Evolutionary conservation across 2,113 vertebrate genomes (phyloP), one percentile per base, ranked within the genome.

Genomic region (Hiodon alosoides): DNA sequence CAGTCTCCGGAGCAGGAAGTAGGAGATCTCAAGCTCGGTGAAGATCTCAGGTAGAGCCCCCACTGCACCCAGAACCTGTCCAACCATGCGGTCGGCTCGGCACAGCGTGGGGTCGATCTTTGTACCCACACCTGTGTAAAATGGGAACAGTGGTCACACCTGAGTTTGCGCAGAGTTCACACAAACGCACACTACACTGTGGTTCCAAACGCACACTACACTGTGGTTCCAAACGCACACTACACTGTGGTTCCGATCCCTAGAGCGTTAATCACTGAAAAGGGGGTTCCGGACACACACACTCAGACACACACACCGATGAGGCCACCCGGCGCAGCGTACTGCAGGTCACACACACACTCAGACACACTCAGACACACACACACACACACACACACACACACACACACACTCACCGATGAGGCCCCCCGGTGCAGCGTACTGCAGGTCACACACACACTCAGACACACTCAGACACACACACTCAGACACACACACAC

Each of bases 101-200:
- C 97, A 99, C 82, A 99, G 85, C 2, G 97, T 99, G 4, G 97
- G 97, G 83, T 99, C 97, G 50, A 98, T 99, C 86, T 99, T 98
- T 0, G 97, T 99, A 81, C 97, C 97, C 79, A 98, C 97, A 83
- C 97, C 97, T 99, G 81, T 17, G 68, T 54, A 48, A 67, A 46
- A 79, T 10, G 17, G 47, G 5, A 59, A 31, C 16, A 2, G 0
- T 54, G 17, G 46, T 57, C 13, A 67, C 67, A 52, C n/a, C 51
- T 53, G n/a, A n/a, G 47, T 4, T 8, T 31, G 46, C 5, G 3
- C 6, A 64, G 7, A 31, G 16, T 8, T 7, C 61, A 61, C 59
- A 61, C 2, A 16, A 2, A 31, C 31, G 31, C 31, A 31, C 31
- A 31, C 31, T 31, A 31, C 1, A 31, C 31, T 31, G 31, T 31